Percentiles rank a stretch among this genome's conserved stretches.
These are phyloP conservation scores for Teinopalpus imperialis DNA, from an alignment of 2,888 invertebrate species.

Conservation along the genomic window DNA sequence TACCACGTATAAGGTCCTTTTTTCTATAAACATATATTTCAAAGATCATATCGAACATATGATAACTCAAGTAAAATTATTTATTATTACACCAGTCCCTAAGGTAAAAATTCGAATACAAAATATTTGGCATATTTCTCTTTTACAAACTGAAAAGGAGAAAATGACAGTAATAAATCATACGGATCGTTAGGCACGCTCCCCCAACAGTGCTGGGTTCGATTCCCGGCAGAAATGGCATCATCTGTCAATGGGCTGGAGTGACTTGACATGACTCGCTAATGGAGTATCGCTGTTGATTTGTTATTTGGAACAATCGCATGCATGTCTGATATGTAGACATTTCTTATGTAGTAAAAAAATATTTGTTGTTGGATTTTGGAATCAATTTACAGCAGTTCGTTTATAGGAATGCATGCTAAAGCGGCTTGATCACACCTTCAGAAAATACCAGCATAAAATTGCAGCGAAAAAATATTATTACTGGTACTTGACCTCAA, in stretches of 20 bases:
- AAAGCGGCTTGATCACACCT: too few species aligned
- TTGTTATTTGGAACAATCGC: conserved; percentile 53
- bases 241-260: conserved; percentile 77
- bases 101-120: conserved; percentile 30
- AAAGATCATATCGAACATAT: conserved; percentile 32
- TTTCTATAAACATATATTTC: conserved; percentile 28
- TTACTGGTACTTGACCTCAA: too few species aligned
- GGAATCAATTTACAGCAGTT: too few species aligned
- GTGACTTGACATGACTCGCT: conserved; percentile 77
- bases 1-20: conserved; percentile 50
- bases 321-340: conserved; percentile 35
- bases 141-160: conserved; percentile 34
- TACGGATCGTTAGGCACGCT: conserved; percentile 78
- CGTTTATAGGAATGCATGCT: too few species aligned
- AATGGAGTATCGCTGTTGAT: conserved; percentile 73
- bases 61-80: conserved; percentile 20
- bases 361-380: too few species aligned
- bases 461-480: too few species aligned
- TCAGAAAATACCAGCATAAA: too few species aligned
- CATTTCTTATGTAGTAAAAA: conserved; percentile 26
- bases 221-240: conserved; percentile 79
- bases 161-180: conserved; percentile 81
- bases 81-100: conserved; percentile 21
- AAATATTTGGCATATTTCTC: conserved; percentile 44
- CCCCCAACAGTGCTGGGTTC: conserved; percentile 69